phyloP scores from a whole-genome alignment of 2,888 invertebrate species.

The Sialis lutaria region DNA sequence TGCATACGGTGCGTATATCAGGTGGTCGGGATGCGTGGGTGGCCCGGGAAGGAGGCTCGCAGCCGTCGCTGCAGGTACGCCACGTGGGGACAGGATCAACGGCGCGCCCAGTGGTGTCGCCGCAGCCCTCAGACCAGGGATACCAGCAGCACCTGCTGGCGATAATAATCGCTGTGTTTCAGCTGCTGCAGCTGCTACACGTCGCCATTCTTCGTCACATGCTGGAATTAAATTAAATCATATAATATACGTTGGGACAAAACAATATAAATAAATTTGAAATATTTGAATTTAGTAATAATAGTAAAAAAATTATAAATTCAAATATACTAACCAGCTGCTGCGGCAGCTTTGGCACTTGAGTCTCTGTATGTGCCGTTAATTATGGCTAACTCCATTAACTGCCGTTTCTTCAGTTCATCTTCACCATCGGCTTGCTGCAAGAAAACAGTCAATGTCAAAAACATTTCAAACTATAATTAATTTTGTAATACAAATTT shows the following conservation, averaged over 20 bases:
- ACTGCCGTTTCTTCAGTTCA: constrained; percentile 96
- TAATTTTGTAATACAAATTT: not conserved
- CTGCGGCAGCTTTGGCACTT: constrained; percentile 70
- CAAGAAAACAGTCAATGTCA: constrained; percentile 14
- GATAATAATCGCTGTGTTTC: constrained; percentile 61
- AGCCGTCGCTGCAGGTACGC: constrained; percentile 66
- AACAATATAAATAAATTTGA: not conserved
- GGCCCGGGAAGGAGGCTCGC: constrained; percentile 41
- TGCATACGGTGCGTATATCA: constrained; percentile 70
- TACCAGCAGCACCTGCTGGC: constrained; percentile 23
- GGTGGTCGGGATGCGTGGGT: constrained; percentile 47
- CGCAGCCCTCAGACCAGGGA: constrained; percentile 46
- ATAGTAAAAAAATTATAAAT: not conserved
- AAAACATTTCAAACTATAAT: not conserved
- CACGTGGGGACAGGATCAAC: constrained; percentile 77
- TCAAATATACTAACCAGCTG: constrained; percentile 35
- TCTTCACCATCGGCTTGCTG: constrained; percentile 99
- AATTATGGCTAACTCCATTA: constrained; percentile 99
- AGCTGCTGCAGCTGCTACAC: constrained; percentile 59
- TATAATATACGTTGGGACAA: not conserved
- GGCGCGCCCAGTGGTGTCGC: constrained; percentile 79
- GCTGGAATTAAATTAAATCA: constrained; percentile 27
- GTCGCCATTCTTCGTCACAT: constrained; percentile 74
- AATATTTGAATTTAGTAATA: not conserved
- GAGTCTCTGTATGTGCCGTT: constrained; percentile 99